phyloP scores from a whole-genome alignment of 2,888 invertebrate species.

The Volucella zonaria region DNA sequence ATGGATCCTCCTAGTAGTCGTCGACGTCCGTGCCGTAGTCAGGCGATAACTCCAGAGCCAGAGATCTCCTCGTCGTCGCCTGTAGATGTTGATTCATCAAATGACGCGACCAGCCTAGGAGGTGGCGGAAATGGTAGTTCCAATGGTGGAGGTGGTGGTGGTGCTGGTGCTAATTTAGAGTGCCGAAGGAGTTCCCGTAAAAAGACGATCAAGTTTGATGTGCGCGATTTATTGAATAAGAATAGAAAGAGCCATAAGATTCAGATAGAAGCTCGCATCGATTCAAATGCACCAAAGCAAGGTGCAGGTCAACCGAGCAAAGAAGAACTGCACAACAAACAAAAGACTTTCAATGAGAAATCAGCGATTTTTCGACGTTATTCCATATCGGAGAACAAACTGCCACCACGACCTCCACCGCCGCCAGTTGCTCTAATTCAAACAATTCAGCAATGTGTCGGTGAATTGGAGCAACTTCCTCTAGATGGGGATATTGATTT shows the following conservation, averaged over 20 bases:
- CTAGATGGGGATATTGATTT: constrained; percentile 46
- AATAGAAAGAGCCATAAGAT: constrained; percentile 80
- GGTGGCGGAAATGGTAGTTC: neutral
- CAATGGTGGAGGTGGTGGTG: neutral
- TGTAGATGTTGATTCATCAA: constrained; percentile 40
- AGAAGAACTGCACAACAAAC: constrained; percentile 76
- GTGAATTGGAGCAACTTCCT: constrained; percentile 57
- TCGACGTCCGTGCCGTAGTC: constrained; percentile 20
- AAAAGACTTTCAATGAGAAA: constrained; percentile 77
- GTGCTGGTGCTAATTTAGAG: constrained; percentile 63
- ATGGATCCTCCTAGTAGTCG: constrained; percentile 61
- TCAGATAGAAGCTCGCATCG: constrained; percentile 81
- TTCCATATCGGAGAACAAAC: constrained; percentile 77
- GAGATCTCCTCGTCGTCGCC: constrained; percentile 48
- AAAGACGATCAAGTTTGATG: constrained; percentile 81
- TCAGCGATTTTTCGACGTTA: constrained; percentile 77
- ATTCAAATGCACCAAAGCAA: constrained; percentile 78
- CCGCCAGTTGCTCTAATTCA: constrained; percentile 72
- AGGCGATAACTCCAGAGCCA: constrained; percentile 25
- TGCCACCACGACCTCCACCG: constrained; percentile 74
- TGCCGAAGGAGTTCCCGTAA: constrained; percentile 81
- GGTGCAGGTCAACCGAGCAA: constrained; percentile 37
- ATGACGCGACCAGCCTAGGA: constrained; percentile 23
- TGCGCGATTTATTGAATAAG: constrained; percentile 80
- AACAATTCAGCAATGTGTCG: constrained; percentile 65